Percentiles rank a stretch among this genome's conserved stretches.
These are phyloP conservation scores for Gonocerus acuteangulatus DNA, from an alignment of 2,888 invertebrate genomes.

Conservation along the genomic window DNA sequence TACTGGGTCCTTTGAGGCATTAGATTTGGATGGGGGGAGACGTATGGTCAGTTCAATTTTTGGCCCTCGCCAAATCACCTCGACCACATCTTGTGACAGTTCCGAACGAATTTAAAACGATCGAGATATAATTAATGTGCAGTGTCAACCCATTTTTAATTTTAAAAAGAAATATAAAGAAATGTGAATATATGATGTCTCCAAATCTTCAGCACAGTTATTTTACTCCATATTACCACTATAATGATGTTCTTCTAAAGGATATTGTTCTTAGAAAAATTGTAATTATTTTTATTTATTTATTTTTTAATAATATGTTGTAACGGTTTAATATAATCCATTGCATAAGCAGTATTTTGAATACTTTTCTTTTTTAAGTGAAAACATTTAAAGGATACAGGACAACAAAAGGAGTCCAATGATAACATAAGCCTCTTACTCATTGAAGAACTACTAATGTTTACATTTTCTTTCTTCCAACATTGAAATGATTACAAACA, in stretches of 20 bases:
- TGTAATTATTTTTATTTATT: not conserved
- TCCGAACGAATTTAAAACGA: constrained; percentile 14
- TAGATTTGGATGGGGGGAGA: constrained; percentile 1
- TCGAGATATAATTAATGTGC: not conserved
- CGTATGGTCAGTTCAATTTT: not conserved
- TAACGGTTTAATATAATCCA: not conserved
- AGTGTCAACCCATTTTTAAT: not conserved
- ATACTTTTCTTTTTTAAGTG: too few species aligned
- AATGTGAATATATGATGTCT: constrained; percentile 13
- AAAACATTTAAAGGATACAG: too few species aligned
- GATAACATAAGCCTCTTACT: too few species aligned
- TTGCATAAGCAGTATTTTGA: not conserved
- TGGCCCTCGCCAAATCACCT: constrained; percentile 4
- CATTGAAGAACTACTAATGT: too few species aligned
- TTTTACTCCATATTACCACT: not conserved
- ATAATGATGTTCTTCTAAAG: constrained; percentile 3
- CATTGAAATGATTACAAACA: too few species aligned
- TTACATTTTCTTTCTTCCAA: too few species aligned
- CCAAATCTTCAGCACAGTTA: constrained; percentile 3
- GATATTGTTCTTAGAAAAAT: constrained; percentile 16
- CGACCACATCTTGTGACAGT: constrained; percentile 2
- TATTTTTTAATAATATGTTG: not conserved
- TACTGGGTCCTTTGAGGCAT: constrained; percentile 4
- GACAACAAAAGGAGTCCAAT: too few species aligned
- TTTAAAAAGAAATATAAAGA: not conserved